These are phyloP conservation scores for Solenopsis fugax DNA, from an alignment of 1,140 invertebrate genomes.

Conservation along the genomic window DNA sequence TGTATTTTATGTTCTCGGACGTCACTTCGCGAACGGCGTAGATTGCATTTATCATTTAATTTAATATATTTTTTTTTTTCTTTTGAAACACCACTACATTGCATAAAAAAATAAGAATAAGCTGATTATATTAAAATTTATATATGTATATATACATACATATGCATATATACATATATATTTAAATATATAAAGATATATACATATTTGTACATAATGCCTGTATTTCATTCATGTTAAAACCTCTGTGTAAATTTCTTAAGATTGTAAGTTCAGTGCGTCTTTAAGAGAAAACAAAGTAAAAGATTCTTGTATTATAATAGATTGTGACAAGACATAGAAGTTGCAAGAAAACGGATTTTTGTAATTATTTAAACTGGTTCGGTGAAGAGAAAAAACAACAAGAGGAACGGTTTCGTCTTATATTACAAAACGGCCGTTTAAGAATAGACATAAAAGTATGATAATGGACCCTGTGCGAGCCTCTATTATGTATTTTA, in stretches of 20 bases:
- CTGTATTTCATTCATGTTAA: slow-evolving; percentile 84
- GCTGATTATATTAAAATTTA: slow-evolving; percentile 70
- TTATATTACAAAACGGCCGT: slow-evolving; percentile 76
- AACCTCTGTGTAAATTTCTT: slow-evolving; percentile 82
- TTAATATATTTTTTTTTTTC: slow-evolving; percentile 44
- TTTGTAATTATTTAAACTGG: slow-evolving; percentile 85
- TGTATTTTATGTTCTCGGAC: slow-evolving; percentile 67
- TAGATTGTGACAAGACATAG: slow-evolving; percentile 84
- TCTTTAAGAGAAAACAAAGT: slow-evolving; percentile 76
- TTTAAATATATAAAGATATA: slow-evolving; percentile 75
- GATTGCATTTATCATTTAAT: slow-evolving; percentile 78
- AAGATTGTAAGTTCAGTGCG: slow-evolving; percentile 78
- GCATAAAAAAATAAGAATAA: slow-evolving; percentile 60
- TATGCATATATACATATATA: slow-evolving; percentile 69
- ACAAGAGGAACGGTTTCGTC: slow-evolving; percentile 63
- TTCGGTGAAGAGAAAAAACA: slow-evolving; percentile 56
- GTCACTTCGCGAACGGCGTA: slow-evolving; percentile 62
- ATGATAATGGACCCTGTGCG: slow-evolving; percentile 80
- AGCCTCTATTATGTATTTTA: slow-evolving; percentile 86
- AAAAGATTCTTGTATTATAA: slow-evolving; percentile 84
- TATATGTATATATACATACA: slow-evolving; percentile 79
- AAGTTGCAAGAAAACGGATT: slow-evolving; percentile 83
- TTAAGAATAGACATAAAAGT: slow-evolving; percentile 80
- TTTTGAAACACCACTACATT: slow-evolving; percentile 56
- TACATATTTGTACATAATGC: slow-evolving; percentile 85